Evolutionary conservation across 23 tunicate species (phyloP).

Genomic region (Ascidia mentula): DNA sequence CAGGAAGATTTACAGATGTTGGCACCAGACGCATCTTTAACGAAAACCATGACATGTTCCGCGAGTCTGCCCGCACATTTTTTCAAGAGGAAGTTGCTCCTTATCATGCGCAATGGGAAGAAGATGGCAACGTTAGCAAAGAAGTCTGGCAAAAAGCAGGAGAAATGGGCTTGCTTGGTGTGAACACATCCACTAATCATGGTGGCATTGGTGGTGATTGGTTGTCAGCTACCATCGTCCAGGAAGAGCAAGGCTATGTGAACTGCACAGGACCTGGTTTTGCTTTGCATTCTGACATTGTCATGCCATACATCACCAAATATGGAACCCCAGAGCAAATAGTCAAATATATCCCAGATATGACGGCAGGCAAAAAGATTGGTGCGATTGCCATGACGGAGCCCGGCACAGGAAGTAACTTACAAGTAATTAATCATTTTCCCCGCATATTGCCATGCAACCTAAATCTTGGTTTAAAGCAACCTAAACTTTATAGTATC

Average conservation of each 20-base stretch:
- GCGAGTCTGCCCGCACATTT: constrained; percentile 83
- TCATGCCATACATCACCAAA: constrained; percentile 92
- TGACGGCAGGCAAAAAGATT: constrained; percentile 90
- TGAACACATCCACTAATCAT: constrained; percentile 62
- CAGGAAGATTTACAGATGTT: constrained; percentile 75
- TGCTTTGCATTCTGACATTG: constrained; percentile 87
- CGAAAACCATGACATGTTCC: constrained; percentile 95
- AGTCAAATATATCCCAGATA: constrained; percentile 85
- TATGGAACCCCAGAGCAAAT: constrained; percentile 95
- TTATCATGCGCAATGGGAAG: constrained; percentile 81
- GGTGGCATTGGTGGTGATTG: constrained; percentile 99
- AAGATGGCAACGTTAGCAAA: constrained; percentile 72
- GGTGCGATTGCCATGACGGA: constrained; percentile 93
- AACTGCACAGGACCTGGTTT: constrained; percentile 93
- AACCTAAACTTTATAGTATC: no score
- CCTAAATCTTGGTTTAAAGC: no score
- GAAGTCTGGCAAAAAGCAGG: constrained; percentile 96
- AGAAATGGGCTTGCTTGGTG: constrained; percentile 79
- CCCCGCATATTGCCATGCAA: background rate
- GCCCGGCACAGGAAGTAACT: constrained; percentile 93
- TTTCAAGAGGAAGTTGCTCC: constrained; percentile 92
- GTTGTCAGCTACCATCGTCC: constrained; percentile 89
- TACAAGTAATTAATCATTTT: constrained; percentile 47
- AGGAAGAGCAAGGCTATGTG: constrained; percentile 91
- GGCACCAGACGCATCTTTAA: constrained; percentile 87